Evolutionary conservation across 2,888 invertebrate species (phyloP).

Genomic region (Pogonocherus hispidulus): DNA sequence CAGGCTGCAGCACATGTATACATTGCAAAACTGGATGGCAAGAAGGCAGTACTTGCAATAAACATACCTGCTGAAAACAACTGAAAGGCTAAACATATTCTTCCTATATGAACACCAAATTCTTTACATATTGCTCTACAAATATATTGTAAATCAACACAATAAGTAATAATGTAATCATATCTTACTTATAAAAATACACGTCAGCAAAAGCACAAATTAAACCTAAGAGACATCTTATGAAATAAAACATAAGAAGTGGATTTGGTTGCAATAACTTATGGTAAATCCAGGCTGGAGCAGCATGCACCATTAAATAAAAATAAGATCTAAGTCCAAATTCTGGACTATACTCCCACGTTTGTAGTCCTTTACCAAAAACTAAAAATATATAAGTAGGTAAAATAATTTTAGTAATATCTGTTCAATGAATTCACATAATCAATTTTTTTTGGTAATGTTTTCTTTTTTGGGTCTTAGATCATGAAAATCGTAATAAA

Average conservation of each 20-base stretch:
- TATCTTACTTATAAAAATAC: constrained; percentile 92
- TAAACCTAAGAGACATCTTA: constrained; percentile 86
- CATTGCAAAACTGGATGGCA: constrained; percentile 97
- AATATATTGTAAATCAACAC: constrained; percentile 43
- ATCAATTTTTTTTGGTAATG: no score
- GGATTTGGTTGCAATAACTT: constrained; percentile 83
- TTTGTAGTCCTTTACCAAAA: constrained; percentile 95
- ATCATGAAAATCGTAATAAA: no score
- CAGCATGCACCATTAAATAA: constrained; percentile 89
- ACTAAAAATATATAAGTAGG: constrained; percentile 72
- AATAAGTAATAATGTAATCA: neutral
- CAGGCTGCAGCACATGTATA: constrained; percentile 86
- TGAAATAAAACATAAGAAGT: constrained; percentile 88
- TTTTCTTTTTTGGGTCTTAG: no score
- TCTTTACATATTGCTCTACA: constrained; percentile 88
- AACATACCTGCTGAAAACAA: constrained; percentile 93
- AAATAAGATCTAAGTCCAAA: constrained; percentile 96
- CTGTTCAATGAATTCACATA: no score
- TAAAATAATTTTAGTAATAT: no score
- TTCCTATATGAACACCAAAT: constrained; percentile 90
- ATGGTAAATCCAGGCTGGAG: constrained; percentile 88
- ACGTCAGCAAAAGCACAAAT: constrained; percentile 88
- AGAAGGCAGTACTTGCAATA: constrained; percentile 86
- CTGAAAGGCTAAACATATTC: constrained; percentile 84
- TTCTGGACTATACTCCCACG: constrained; percentile 98